Evolutionary conservation across 2,888 invertebrate genomes (phyloP).

Genomic region (Parnassius mnemosyne): DNA sequence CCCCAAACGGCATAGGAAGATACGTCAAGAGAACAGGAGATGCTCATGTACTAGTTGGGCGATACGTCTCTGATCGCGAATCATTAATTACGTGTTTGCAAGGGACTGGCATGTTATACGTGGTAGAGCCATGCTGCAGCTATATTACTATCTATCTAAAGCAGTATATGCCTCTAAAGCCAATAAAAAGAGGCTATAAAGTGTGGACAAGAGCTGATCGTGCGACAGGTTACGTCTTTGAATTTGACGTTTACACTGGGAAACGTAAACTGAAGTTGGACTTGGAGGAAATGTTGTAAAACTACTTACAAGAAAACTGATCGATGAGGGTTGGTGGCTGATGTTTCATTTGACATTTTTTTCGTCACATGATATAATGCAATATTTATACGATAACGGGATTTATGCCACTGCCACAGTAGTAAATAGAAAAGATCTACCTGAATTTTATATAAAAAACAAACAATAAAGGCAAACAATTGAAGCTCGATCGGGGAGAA

Average conservation of each 20-base stretch:
- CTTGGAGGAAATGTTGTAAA: slow-evolving; percentile 27
- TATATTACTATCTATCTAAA: too few species aligned
- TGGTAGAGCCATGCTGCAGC: too few species aligned
- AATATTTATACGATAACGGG: not conserved
- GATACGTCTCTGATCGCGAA: too few species aligned
- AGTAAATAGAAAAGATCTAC: slow-evolving; percentile 26
- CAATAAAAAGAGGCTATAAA: too few species aligned
- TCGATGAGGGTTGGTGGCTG: slow-evolving; percentile 25
- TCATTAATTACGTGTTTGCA: too few species aligned
- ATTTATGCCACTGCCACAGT: slow-evolving; percentile 21
- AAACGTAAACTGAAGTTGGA: slow-evolving; percentile 22
- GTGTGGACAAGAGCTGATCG: too few species aligned
- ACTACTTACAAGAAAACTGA: slow-evolving; percentile 21
- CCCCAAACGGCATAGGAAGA: too few species aligned
- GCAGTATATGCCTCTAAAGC: too few species aligned
- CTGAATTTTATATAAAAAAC: slow-evolving; percentile 22
- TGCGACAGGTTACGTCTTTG: too few species aligned
- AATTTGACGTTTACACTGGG: slow-evolving; percentile 1
- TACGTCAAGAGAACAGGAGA: too few species aligned
- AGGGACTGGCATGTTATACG: too few species aligned
- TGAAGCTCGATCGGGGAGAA: slow-evolving; percentile 11
- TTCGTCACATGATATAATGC: not conserved
- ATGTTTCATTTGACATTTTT: slow-evolving; percentile 16
- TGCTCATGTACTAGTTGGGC: too few species aligned
- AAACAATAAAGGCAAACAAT: slow-evolving; percentile 3